Evolutionary conservation across 2,888 invertebrate genomes (phyloP).

Genomic region (Mesochorus sp.): DNA sequence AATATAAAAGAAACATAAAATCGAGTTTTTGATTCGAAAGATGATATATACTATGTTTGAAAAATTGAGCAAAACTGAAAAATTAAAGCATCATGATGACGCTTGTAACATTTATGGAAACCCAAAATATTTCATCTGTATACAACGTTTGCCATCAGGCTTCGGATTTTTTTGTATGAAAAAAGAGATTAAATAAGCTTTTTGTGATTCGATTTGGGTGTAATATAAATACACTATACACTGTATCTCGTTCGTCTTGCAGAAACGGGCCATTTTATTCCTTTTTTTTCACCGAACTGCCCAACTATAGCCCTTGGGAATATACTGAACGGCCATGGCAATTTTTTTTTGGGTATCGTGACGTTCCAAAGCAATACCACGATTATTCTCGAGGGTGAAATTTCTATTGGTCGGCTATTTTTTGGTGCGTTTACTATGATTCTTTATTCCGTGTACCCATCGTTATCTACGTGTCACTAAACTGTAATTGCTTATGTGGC

Average conservation of each 20-base stretch:
- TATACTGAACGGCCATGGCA: background rate
- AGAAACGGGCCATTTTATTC: background rate
- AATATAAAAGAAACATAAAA: no score
- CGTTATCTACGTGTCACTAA: slow-evolving; percentile 16
- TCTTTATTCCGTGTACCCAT: slow-evolving; percentile 12
- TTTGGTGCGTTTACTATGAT: background rate
- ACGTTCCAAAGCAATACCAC: background rate
- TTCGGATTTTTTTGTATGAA: slow-evolving; percentile 7
- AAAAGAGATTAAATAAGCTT: slow-evolving; percentile 19
- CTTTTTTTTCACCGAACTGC: background rate
- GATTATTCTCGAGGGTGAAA: slow-evolving; percentile 35
- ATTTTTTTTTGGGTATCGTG: slow-evolving; percentile 37
- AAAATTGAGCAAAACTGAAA: no score
- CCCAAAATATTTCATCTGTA: background rate
- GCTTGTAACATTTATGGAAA: background rate
- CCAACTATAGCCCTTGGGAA: slow-evolving; percentile 22
- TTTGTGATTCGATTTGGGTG: background rate
- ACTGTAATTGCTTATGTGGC: background rate
- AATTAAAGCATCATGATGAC: no score
- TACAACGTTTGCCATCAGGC: background rate
- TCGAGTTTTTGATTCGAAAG: no score
- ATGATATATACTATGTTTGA: no score
- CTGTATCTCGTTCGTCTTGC: background rate
- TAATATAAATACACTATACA: background rate
- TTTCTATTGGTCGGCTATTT: slow-evolving; percentile 27